Base-by-base conservation (phyloP, 2,888 invertebrate genomes). In the Caenorhabditis drosophilae region DNA sequence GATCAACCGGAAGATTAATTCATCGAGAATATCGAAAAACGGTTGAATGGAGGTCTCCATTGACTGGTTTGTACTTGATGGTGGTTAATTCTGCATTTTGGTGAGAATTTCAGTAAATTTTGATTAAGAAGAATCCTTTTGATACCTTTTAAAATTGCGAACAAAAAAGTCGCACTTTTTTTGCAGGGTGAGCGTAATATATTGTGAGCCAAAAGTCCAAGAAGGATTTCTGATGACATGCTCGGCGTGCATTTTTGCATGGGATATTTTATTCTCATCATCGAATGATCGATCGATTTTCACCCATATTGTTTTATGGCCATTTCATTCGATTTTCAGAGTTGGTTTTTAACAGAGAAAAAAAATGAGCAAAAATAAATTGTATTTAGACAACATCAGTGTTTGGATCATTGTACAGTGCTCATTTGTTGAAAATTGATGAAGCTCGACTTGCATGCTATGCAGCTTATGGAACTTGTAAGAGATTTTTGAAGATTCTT, bases 31-130 rank as follows among this genome's bases (percentile, higher is more conserved):
- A 59, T 35, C 56, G 67, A 2, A 44, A 50, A 41, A 67, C 60
- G 9, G 66, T 79, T 18, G 76, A 79, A 68, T 79, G 79, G 78
- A 55, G 79, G 25, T 73, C 72, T 40, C 74, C 79, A 11, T 53
- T 69, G 18, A 76, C 80, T 12, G 75, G 75, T 18, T 70, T 74
- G 11, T 81, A 81, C 47, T 44, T 81, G 34, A 71, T 81, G 71
- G 57, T 60, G 25, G 72, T 79, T 4, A 81, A 81, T 51, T 73
- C 72, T 7, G 58, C 61, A 7, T 81, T 79, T 57, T 81, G 81
- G 81, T 80, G 35, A 15, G 54, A 34, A 31, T 46, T 46, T 23
- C n/a, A 35, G n/a, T 34, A 15, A 34, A 16, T 46, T 56, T 52
- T 51, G n/a, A n/a, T n/a, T n/a, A 15, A 48, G 16, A 46, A 51